Conservation (phyloP, 2,797 vertebrate genomes). For the Notolabrus celidotus region DNA sequence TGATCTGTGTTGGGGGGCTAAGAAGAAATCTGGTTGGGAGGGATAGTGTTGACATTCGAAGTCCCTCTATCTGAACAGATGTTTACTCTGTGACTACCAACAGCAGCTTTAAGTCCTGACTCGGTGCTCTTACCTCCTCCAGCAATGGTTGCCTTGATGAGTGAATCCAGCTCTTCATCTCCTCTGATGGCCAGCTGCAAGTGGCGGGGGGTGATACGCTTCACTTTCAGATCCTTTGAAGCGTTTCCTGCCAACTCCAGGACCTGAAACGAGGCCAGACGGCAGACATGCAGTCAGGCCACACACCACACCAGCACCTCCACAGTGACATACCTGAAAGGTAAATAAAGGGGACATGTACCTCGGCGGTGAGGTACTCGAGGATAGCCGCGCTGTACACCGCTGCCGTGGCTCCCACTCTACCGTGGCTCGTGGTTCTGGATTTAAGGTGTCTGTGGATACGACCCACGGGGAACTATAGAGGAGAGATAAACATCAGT, state of each 20-base stretch:
- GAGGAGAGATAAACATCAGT: not conserved
- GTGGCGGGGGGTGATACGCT: constrained; percentile 88
- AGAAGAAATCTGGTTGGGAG: no score
- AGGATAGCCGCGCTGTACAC: constrained; percentile 89
- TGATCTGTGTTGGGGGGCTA: no score
- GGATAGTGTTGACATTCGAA: no score
- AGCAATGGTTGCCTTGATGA: constrained; percentile 89
- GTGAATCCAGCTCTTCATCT: constrained; percentile 88
- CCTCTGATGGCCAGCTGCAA: constrained; percentile 89
- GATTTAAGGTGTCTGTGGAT: constrained; percentile 89
- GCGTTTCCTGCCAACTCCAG: constrained; percentile 88
- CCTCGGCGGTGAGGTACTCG: constrained; percentile 96
- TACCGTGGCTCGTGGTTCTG: constrained; percentile 87
- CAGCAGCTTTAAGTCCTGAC: no score
- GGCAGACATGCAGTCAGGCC: accelerated
- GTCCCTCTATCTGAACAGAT: no score
- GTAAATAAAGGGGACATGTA: constrained; percentile 45
- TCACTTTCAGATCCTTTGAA: constrained; percentile 89
- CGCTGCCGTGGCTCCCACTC: constrained; percentile 87
- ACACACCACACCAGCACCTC: not conserved
- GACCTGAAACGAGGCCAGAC: constrained; percentile 64
- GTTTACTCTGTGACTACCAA: no score
- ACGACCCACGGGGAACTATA: constrained; percentile 87
- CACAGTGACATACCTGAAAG: not conserved
- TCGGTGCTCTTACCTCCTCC: constrained; percentile 81